phyloP scores from a whole-genome alignment of 2,113 vertebrate genomes.

The Aspiorhynchus laticeps region DNA sequence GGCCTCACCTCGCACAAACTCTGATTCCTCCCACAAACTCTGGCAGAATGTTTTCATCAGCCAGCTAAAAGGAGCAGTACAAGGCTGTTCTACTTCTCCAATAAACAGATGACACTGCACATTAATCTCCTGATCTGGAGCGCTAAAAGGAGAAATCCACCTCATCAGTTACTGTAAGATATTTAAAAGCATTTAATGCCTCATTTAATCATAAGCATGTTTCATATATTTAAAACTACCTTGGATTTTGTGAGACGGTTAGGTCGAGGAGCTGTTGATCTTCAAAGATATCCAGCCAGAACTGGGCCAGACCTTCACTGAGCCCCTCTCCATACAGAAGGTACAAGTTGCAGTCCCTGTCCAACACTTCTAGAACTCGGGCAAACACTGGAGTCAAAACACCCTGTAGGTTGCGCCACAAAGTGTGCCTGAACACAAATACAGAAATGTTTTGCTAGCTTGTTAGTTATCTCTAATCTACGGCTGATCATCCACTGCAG shows the following conservation, averaged over 20 bases:
- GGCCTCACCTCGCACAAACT: slow-evolving; percentile 69
- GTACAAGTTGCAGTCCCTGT: slow-evolving; percentile 71
- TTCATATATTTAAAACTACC: slow-evolving; percentile 54
- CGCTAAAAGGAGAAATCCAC: slow-evolving; percentile 53
- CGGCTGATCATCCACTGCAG: not conserved
- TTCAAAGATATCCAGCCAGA: slow-evolving; percentile 76
- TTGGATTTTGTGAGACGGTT: slow-evolving; percentile 52
- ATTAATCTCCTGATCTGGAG: slow-evolving; percentile 65
- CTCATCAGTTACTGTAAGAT: not conserved
- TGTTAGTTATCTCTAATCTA: slow-evolving; percentile 1
- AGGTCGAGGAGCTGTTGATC: slow-evolving; percentile 67
- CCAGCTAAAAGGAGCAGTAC: slow-evolving; percentile 75
- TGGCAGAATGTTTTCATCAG: slow-evolving; percentile 65
- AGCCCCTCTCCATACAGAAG: slow-evolving; percentile 61
- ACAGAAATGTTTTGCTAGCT: not conserved
- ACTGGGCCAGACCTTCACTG: slow-evolving; percentile 56
- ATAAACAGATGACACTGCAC: slow-evolving; percentile 65
- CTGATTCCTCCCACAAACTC: slow-evolving; percentile 74
- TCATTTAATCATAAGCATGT: not conserved
- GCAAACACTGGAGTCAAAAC: slow-evolving; percentile 69
- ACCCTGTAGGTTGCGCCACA: slow-evolving; percentile 76
- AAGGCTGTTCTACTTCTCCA: slow-evolving; percentile 56
- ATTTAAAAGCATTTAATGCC: not conserved
- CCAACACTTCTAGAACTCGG: slow-evolving; percentile 70
- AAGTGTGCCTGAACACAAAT: slow-evolving; percentile 67